phyloP scores from a whole-genome alignment of 2,888 invertebrate genomes.

The Sceliomorpha sp. region DNA sequence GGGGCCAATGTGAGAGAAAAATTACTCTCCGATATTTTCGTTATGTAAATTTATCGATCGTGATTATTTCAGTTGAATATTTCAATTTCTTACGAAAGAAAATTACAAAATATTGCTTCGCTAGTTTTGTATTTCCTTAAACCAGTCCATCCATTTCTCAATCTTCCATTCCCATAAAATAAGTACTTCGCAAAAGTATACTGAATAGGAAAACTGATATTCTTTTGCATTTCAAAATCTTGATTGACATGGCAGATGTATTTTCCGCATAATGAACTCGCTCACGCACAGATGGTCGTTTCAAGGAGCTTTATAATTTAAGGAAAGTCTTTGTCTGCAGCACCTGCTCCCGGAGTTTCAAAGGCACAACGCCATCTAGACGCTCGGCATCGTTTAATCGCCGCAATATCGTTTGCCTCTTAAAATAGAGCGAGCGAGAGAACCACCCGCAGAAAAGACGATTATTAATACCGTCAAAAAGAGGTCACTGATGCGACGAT shows the following conservation, averaged over 20 bases:
- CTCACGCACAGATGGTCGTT: constrained; percentile 44
- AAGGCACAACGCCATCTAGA: constrained; percentile 20
- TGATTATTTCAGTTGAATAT: too few species aligned
- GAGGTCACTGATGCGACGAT: background rate
- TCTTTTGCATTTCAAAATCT: background rate
- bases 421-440: background rate
- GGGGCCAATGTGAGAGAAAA: too few species aligned
- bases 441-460: background rate
- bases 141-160: too few species aligned
- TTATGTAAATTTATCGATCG: too few species aligned
- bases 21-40: too few species aligned
- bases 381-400: constrained; percentile 25
- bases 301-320: constrained; percentile 45
- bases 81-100: too few species aligned
- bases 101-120: too few species aligned
- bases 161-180: too few species aligned
- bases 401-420: constrained; percentile 19
- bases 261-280: constrained; percentile 32
- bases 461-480: background rate
- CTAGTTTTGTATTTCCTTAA: too few species aligned
- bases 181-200: too few species aligned
- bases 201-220: background rate
- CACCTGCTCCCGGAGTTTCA: constrained; percentile 39
- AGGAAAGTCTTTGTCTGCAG: constrained; percentile 27
- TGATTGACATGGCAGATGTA: constrained; percentile 9